phyloP scores from a whole-genome alignment of 2,797 vertebrate species.

The Menidia menidia region DNA sequence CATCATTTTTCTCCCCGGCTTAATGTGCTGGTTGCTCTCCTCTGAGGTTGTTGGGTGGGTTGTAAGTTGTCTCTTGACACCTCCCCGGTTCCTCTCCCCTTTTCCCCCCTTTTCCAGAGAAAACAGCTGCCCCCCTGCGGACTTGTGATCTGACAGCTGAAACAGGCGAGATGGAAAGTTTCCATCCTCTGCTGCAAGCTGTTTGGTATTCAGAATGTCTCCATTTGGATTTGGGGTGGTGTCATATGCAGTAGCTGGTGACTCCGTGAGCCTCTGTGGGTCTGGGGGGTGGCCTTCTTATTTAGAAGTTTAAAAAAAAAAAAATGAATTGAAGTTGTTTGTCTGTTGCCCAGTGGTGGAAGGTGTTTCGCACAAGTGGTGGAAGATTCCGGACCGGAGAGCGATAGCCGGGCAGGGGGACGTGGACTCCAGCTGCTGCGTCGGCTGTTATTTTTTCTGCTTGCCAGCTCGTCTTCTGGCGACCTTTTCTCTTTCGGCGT shows the following conservation, averaged over 20 bases:
- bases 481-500: constrained; percentile 69
- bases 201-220: constrained; percentile 72
- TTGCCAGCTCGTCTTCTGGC: constrained; percentile 48
- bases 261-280: constrained; percentile 43
- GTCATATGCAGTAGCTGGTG: constrained; percentile 58
- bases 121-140: constrained; percentile 65
- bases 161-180: constrained; percentile 73
- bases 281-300: not conserved
- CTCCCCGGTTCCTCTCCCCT: constrained; percentile 8
- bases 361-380: constrained; percentile 12
- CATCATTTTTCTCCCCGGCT: constrained; percentile 71
- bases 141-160: constrained; percentile 62
- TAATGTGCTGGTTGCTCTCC: constrained; percentile 71
- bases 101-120: constrained; percentile 52
- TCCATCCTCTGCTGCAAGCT: constrained; percentile 62
- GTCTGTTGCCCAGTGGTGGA: constrained; percentile 32
- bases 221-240: constrained; percentile 54
- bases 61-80: constrained; percentile 74
- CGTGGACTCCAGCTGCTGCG: constrained; percentile 52
- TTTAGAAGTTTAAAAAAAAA: too few species aligned
- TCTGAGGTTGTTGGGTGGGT: constrained; percentile 61
- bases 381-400: constrained; percentile 12
- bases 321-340: constrained; percentile 52
- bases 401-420: constrained; percentile 42
- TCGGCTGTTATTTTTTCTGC: constrained; percentile 48